These are phyloP conservation scores for Phyllostomus discolor DNA, from an alignment of 2,113 vertebrate genomes.

Conservation along the genomic window DNA sequence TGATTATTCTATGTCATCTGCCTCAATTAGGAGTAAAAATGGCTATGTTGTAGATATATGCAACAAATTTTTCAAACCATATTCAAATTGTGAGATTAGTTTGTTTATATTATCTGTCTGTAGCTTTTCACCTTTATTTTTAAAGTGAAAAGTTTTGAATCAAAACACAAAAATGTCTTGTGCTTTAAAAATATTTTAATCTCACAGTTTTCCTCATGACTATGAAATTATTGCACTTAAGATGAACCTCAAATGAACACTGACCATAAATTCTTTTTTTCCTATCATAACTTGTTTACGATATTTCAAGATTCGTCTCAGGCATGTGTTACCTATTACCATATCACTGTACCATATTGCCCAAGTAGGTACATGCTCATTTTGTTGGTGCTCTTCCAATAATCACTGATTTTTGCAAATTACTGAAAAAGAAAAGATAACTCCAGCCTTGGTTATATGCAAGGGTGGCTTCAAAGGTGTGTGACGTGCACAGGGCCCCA, in stretches of 20 bases:
- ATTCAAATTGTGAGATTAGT: constrained; percentile 31
- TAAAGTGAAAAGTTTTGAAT: not conserved
- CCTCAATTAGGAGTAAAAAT: constrained; percentile 39
- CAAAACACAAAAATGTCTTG: constrained; percentile 7
- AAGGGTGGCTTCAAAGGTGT: not conserved
- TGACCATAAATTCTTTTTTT: not conserved
- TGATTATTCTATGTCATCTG: not conserved
- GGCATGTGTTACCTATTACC: not conserved
- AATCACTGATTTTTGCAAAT: constrained; percentile 20
- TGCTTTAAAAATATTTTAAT: not conserved
- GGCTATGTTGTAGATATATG: not conserved
- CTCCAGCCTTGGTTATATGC: not conserved
- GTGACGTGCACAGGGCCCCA: not conserved
- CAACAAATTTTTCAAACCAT: constrained; percentile 43
- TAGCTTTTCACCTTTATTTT: constrained; percentile 11
- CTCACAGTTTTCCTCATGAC: not conserved
- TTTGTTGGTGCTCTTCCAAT: not conserved
- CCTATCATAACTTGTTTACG: not conserved
- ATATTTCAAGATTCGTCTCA: not conserved
- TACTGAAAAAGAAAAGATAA: not conserved
- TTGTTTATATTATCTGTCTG: not conserved
- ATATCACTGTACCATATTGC: not conserved
- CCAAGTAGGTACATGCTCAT: not conserved
- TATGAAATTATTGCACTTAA: not conserved
- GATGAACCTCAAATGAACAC: not conserved